Base-by-base conservation (phyloP, 2,888 invertebrate species). In the Branchipolynoe longqiensis region DNA sequence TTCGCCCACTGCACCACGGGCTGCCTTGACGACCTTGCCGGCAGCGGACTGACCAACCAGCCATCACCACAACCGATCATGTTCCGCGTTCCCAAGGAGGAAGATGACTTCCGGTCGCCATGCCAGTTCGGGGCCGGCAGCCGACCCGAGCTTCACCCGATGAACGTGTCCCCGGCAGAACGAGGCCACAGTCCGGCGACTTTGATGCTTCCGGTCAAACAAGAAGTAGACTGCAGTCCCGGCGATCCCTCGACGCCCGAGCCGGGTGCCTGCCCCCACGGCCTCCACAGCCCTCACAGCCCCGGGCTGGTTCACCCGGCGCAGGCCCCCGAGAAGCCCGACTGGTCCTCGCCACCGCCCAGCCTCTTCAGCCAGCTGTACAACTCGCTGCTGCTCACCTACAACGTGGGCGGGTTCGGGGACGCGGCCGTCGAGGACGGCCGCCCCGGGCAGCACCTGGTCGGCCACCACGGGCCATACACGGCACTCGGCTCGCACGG, bases 331-430 rank as follows among this genome's bases (percentile, higher is more conserved):
- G 54, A 48, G 14, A 48, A 41, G 25, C 48, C 48, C 1, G 78
- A 48, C 6, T 41, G 78, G 54, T 25, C 28, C 4, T 25, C 41
- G 28, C 78, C 40, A 33, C 78, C 25, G 41, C 48, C 78, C 6
- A 48, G n/a, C 78, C 78, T 78, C 54, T 78, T 78, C 78, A 78
- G 78, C 48, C 84, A 84, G 31, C 69, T 84, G 84, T 84, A 84
- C 54, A 69, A 69, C 69, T 84, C 84, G 28, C 64, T 84, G 18
- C 25, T 84, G 84, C 38, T 62, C 22, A 62, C 84, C 40, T 84
- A 84, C 62, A 84, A 84, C 69, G 6, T 84, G 48, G 78, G 48
- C 28, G 18, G 22, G 8, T 28, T 73, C 14, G 25, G 38, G 14
- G 78, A 78, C 1, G 48, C 14, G 6, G 48, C 18, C 3, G 18